Evolutionary conservation across 2,888 invertebrate genomes (phyloP), one percentile per base, ranked within the genome.

Genomic region (Ephialtes manifestator): DNA sequence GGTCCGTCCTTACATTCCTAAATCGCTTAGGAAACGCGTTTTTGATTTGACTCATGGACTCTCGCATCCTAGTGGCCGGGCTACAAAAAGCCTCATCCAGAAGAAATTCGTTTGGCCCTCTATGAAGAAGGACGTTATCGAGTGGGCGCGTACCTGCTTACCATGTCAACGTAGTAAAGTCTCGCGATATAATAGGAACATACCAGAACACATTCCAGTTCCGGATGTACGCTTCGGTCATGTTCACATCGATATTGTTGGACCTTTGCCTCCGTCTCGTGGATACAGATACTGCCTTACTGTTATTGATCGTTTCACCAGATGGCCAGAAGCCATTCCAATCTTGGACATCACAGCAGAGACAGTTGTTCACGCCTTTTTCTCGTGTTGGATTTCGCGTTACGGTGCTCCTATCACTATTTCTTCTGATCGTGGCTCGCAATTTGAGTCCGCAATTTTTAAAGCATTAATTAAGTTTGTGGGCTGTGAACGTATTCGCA

Each of bases 331-430:
- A 58, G 89, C 89, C 0, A 48, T 91, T 4, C 8, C 20, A 10
- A n/a, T 48, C 2, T 0, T 4, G 4, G 83, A 87, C 24, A 85
- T 75, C 2, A 79, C 82, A 2, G 81, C 87, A 4, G 79, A 83
- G 24, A 84, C 85, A 0, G 76, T 86, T 13, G 68, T 51, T 7
- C 13, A 48, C 24, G 68, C 51, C 5, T 70, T 70, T 31, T 70
- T 13, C 94, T 0, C n/a, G n/a, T n/a, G n/a, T n/a, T n/a, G n/a
- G n/a, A n/a, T n/a, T n/a, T n/a, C n/a, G n/a, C 86, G 94, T 10
- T 94, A 92, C 79, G 94, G 94, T 0, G 88, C 91, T 11, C 94
- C 94, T 2, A 24, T 35, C 0, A 78, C 35, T 3, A 87, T 92
- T 10, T 92, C 93, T 0, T 91, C 93, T 20, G 93, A 94, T 88